Percentiles rank a stretch among this genome's conserved stretches.
Conservation (phyloP, 2,797 vertebrate species). For the Urocyon cinereoargenteus region DNA sequence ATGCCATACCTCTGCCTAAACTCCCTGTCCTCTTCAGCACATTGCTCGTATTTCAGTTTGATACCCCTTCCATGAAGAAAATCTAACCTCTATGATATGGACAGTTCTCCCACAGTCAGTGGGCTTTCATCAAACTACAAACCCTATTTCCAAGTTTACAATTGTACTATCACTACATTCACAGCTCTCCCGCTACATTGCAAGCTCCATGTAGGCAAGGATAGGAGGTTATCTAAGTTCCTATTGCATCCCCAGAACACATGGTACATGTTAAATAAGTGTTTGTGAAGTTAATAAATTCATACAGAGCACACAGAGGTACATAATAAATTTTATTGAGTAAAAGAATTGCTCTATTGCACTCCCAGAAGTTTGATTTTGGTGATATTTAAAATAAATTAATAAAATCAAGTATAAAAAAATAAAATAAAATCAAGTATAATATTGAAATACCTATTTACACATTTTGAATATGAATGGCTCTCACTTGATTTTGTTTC, state of each 20-base stretch:
- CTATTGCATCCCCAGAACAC: neutral
- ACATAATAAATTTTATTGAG: slow-evolving; percentile 24
- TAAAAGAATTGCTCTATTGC: neutral
- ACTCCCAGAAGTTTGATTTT: neutral
- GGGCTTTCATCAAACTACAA: neutral
- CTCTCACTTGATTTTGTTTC: slow-evolving; percentile 47
- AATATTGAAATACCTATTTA: neutral
- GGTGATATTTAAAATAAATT: slow-evolving; percentile 51
- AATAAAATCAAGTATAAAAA: slow-evolving; percentile 33
- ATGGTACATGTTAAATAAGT: neutral
- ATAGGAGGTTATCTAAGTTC: neutral
- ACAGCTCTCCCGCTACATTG: neutral
- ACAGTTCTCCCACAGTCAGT: neutral
- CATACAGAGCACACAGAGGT: neutral
- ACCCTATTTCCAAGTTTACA: neutral
- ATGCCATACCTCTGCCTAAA: neutral
- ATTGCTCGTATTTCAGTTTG: neutral
- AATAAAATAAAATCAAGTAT: slow-evolving; percentile 50
- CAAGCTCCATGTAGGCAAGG: neutral
- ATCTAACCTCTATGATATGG: neutral
- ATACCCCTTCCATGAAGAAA: neutral
- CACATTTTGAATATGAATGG: neutral
- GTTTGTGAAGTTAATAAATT: slow-evolving; percentile 13
- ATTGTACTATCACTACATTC: neutral
- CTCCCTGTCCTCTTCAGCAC: neutral